Evolutionary conservation across 1,140 invertebrate species (phyloP).

Genomic region (Neodiprion fabricii): DNA sequence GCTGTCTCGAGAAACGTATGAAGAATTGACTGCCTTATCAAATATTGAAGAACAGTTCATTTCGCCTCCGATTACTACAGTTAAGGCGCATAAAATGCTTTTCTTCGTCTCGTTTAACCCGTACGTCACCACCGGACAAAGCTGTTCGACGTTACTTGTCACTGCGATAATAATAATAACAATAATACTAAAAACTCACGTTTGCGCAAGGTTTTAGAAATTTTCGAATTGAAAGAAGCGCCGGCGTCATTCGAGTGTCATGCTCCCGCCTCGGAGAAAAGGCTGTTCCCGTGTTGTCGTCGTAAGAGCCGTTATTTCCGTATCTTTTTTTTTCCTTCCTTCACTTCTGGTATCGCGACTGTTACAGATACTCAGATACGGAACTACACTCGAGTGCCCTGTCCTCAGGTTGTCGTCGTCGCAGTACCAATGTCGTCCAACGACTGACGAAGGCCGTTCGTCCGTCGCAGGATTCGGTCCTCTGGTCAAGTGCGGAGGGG

Average conservation of each 20-base stretch:
- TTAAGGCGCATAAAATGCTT: no score
- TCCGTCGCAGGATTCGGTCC: not conserved
- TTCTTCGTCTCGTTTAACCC: no score
- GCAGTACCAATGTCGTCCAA: not conserved
- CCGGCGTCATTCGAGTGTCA: not conserved
- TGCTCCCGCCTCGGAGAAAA: not conserved
- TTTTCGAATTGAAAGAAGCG: not conserved
- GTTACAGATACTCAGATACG: not conserved
- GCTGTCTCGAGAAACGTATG: no score
- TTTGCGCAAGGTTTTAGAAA: not conserved
- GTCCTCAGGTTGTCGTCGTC: not conserved
- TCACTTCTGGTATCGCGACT: no score
- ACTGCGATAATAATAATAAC: no score
- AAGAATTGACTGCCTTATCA: no score
- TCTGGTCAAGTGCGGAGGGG: not conserved
- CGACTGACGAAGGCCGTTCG: not conserved
- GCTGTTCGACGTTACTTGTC: no score
- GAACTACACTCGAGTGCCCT: not conserved
- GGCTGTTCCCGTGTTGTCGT: not conserved
- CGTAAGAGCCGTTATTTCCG: no score
- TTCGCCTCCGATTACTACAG: no score
- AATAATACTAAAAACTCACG: not conserved
- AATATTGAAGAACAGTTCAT: no score
- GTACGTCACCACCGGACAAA: no score
- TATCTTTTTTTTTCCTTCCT: no score